Evolutionary conservation across 2,888 invertebrate genomes (phyloP), one percentile per base, ranked within the genome.

Genomic region (Anorthoa munda): DNA sequence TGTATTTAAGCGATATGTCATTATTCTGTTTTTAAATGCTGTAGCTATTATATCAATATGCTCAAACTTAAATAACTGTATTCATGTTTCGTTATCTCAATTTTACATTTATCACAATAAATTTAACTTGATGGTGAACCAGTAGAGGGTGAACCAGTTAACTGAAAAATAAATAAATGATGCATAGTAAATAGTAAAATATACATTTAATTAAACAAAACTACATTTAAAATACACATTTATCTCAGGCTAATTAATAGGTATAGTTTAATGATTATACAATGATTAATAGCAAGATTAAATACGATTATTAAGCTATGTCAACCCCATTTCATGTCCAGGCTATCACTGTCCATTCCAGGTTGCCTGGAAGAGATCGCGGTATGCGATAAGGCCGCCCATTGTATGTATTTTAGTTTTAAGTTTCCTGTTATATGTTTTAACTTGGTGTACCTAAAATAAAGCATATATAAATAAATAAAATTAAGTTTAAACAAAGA

Each of bases 11-110:
- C 61, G 61, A 61, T 61, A 61, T 17, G 23, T 46, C 21, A 63
- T 50, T 7, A 63, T 50, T 64, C 63, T 50, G 2, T 51, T 65
- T 17, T 65, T 53, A 53, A 65, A 65, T 11, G 65, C 65, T 65
- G 39, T 65, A 11, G 65, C 65, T 53, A 65, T 53, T 1, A 65
- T 21, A 17, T 64, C 64, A 51, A 64, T 15, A 64, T 64, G 0
- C 1, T 26, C n/a, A 65, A 65, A 39, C 12, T 11, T 13, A 17
- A 39, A n/a, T 51, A 64, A 31, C 51, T 50, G 15, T 64, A 64
- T 51, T 39, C 13, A 59, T 59, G 15, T 59, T 39, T 4, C 2
- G 39, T 18, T 5, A 59, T 59, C 31, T 58, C 58, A 18, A 58
- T n/a, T n/a, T n/a, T n/a, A n/a, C n/a, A n/a, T n/a, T n/a, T n/a